Evolutionary conservation across 2,113 vertebrate species (phyloP).

Genomic region (Campylomormyrus numenius): DNA sequence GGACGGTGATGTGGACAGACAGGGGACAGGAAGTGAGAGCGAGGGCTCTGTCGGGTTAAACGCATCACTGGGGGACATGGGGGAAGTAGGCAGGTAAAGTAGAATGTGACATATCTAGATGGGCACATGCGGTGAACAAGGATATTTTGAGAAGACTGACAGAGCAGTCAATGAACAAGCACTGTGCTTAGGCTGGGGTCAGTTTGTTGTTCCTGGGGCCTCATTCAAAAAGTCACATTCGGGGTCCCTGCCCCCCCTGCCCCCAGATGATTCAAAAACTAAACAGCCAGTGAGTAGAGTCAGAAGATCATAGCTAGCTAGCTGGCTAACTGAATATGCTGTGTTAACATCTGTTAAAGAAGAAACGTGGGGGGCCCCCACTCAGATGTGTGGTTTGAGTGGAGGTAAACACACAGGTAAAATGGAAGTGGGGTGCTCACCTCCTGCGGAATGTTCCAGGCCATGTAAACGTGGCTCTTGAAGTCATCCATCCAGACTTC

Average conservation of each 20-base stretch:
- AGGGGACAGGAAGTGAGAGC: background rate
- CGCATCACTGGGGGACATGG: background rate
- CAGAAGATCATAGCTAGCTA: background rate
- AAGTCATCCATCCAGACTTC: constrained; percentile 98
- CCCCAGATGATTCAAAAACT: background rate
- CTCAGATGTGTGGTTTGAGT: background rate
- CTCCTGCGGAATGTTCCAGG: constrained; percentile 90
- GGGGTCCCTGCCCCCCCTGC: background rate
- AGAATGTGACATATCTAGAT: background rate
- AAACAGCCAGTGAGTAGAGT: background rate
- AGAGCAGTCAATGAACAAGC: background rate
- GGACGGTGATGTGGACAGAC: background rate
- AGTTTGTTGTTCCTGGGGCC: background rate
- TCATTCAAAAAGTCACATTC: background rate
- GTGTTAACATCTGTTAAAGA: background rate
- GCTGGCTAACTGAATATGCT: background rate
- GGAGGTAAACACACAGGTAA: background rate
- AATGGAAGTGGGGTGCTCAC: constrained; percentile 48
- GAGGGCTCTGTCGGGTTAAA: background rate
- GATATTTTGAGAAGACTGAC: background rate
- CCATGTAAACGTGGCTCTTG: constrained; percentile 94
- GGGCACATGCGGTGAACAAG: background rate
- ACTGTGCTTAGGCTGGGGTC: background rate
- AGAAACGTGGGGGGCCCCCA: background rate
- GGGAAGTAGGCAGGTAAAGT: background rate